These are phyloP conservation scores for Rattus rattus DNA, from an alignment of 2,113 vertebrate genomes.

Conservation along the genomic window DNA sequence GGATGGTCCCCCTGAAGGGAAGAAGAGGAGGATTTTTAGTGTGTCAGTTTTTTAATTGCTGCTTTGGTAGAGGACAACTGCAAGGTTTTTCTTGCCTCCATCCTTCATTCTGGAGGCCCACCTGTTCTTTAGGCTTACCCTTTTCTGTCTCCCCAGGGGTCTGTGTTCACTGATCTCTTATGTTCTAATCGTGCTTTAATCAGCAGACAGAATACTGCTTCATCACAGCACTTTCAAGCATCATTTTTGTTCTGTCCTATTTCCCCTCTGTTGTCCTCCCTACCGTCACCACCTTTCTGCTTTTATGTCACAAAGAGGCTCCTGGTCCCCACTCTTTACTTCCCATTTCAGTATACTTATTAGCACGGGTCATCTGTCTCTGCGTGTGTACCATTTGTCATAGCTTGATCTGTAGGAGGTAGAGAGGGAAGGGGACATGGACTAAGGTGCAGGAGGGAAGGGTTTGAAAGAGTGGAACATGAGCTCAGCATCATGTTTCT, in stretches of 20 bases:
- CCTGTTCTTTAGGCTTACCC: background rate
- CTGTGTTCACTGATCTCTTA: no score
- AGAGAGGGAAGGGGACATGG: background rate
- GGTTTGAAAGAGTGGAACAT: background rate
- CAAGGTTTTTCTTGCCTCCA: background rate
- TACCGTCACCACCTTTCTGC: background rate
- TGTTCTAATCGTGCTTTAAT: background rate
- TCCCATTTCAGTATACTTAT: no score
- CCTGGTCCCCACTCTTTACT: background rate
- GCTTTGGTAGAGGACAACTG: background rate
- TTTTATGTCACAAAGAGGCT: background rate
- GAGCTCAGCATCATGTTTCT: background rate
- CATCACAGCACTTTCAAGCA: no score
- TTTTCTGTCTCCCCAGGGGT: rapidly evolving
- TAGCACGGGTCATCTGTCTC: rapidly evolving
- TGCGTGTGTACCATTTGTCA: background rate
- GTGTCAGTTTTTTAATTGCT: background rate
- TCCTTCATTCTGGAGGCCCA: rapidly evolving
- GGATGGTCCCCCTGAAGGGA: background rate
- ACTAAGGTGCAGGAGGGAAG: background rate
- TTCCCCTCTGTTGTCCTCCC: background rate
- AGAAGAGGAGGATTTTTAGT: no score
- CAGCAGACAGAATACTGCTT: background rate
- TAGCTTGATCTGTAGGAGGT: background rate
- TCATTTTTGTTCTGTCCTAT: background rate